Percentiles rank a stretch among this genome's conserved stretches.
Evolutionary conservation across 2,888 invertebrate genomes (phyloP).

Genomic region (Sthenelais limicola): DNA sequence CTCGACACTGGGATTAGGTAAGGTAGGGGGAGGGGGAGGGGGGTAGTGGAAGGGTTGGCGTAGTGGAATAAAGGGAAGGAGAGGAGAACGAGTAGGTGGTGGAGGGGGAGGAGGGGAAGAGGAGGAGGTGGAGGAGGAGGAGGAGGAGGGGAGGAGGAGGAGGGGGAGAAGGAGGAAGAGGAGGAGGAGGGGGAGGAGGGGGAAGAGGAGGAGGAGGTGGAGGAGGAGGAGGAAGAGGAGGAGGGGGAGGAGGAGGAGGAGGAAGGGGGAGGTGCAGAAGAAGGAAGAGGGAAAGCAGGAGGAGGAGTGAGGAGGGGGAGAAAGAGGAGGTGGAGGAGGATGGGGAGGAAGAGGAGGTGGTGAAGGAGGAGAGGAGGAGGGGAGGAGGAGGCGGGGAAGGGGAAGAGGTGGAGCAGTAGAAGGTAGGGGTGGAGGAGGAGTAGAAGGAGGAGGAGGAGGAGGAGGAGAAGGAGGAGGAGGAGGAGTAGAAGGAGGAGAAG

Average conservation of each 20-base stretch:
- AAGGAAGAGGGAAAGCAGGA: slow-evolving; percentile 17
- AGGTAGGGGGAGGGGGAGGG: slow-evolving; percentile 18
- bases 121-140: slow-evolving; percentile 17
- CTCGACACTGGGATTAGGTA: too few species aligned
- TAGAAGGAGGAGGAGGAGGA: not conserved
- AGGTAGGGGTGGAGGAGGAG: slow-evolving; percentile 18
- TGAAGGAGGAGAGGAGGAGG: not conserved
- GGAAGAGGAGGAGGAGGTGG: not conserved
- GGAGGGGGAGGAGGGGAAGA: not conserved
- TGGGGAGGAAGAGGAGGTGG: slow-evolving; percentile 35
- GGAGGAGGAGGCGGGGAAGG: slow-evolving; percentile 18
- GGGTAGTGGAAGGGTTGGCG: slow-evolving; percentile 1
- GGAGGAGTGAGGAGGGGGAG: slow-evolving; percentile 35
- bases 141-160: not conserved
- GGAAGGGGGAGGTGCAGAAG: slow-evolving; percentile 27
- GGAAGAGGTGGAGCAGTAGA: not conserved
- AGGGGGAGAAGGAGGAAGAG: not conserved
- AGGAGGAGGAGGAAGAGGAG: slow-evolving; percentile 5
- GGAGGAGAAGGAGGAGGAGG: slow-evolving; percentile 16
- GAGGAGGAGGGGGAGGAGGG: not conserved
- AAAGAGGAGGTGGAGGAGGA: slow-evolving; percentile 39
- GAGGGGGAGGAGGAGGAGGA: slow-evolving; percentile 18
- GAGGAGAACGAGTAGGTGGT: not conserved
- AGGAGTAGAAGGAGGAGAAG: slow-evolving; percentile 19
- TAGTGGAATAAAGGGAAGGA: not conserved